Conservation (phyloP, 2,888 invertebrate genomes). For the Nesidiocoris tenuis region DNA sequence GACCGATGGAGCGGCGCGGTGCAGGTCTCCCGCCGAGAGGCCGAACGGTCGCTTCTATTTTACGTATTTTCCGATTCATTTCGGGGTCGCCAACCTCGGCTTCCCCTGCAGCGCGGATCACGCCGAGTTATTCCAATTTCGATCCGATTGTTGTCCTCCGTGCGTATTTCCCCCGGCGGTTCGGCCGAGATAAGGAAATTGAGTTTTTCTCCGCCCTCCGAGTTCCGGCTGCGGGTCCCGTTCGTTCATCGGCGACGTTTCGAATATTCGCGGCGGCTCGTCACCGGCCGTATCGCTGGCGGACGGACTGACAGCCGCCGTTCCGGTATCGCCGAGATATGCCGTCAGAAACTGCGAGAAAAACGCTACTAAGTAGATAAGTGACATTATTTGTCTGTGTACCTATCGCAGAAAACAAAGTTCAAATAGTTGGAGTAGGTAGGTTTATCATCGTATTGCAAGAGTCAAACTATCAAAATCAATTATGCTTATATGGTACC, state of each 20-base stretch:
- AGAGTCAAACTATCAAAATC: too few species aligned
- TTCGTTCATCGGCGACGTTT: neutral
- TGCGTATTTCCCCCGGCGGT: constrained; percentile 2
- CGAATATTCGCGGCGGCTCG: neutral
- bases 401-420: too few species aligned
- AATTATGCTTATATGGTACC: too few species aligned
- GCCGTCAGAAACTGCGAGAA: too few species aligned
- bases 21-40: too few species aligned
- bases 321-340: too few species aligned
- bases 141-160: constrained; percentile 35
- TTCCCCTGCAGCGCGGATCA: constrained; percentile 17
- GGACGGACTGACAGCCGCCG: neutral
- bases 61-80: neutral
- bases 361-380: too few species aligned
- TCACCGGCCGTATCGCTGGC: neutral
- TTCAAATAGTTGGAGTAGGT: too few species aligned
- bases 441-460: too few species aligned
- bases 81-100: neutral
- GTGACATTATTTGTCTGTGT: too few species aligned
- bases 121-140: constrained; percentile 43
- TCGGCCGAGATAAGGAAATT: constrained; percentile 30
- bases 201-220: constrained; percentile 34
- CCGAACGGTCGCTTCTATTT: neutral
- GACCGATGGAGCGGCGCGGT: too few species aligned
- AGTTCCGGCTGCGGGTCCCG: constrained; percentile 7